Evolutionary conservation across 2,113 vertebrate genomes (phyloP), one percentile per base, ranked within the genome.

Genomic region (Phyllopteryx taeniolatus): DNA sequence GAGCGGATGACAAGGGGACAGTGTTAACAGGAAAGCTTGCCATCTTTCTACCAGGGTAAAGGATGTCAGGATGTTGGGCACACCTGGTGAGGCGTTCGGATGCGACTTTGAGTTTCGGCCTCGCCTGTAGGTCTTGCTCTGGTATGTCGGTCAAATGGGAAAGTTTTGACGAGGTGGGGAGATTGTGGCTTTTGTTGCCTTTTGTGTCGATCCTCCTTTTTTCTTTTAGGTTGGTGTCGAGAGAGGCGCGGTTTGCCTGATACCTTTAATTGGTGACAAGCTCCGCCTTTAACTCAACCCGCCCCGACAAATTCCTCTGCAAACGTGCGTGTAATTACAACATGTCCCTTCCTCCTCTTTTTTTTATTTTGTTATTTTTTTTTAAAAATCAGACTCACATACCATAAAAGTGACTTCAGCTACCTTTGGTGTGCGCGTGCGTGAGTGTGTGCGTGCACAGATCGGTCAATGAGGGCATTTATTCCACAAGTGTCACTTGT

Each of bases 391-490:
- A 61, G 31, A 61, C 72, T 82, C 68, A 86, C 87, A 91, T 89
- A 87, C 86, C 88, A 87, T 64, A 72, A 83, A 84, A 76, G 75
- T 88, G 79, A 86, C 77, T 85, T 79, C 77, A 87, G 71, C 57
- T 60, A n/a, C 12, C 14, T 61, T 71, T 69, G 27, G 27, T 79
- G 59, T 78, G 67, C 47, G 53, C 59, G 4, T 3, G 31, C 19
- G 15, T 33, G 15, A 6, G 6, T 53, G 5, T 6, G 7, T n/a
- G 20, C 57, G 27, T 2, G 3, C n/a, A 46, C 63, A 27, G 31
- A 49, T 72, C 2, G 2, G 46, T 31, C 19, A 20, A 6, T 53
- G 64, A 33, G 42, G 31, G 20, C 46, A 19, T 65, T 72, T 43
- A 27, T 46, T 10, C 57, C 4, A 5, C 9, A 14, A 31, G 72